phyloP scores from a whole-genome alignment of 2,797 vertebrate species.

The Siniperca obscura region DNA sequence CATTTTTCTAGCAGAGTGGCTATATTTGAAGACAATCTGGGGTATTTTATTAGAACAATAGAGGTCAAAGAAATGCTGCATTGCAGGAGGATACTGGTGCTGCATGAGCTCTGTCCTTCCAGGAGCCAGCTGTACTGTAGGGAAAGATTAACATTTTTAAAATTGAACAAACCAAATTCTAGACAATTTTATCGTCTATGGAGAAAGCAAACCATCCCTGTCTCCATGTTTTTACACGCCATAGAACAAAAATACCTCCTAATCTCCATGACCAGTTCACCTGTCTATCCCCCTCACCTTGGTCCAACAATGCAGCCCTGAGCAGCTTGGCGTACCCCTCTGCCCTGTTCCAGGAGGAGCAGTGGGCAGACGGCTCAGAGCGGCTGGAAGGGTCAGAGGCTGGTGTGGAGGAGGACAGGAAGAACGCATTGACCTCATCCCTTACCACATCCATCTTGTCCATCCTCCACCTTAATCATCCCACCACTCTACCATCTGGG shows the following conservation, averaged over 20 bases:
- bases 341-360: slow-evolving; percentile 42
- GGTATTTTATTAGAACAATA: slow-evolving; percentile 36
- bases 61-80: slow-evolving; percentile 66
- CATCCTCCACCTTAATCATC: slow-evolving; percentile 70
- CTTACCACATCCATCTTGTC: slow-evolving; percentile 72
- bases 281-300: slow-evolving; percentile 42
- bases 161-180: not conserved
- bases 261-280: slow-evolving; percentile 40
- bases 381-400: slow-evolving; percentile 56
- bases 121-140: not conserved
- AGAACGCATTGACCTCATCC: slow-evolving; percentile 69
- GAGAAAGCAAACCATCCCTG: slow-evolving; percentile 8
- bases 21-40: slow-evolving; percentile 28
- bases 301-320: slow-evolving; percentile 68
- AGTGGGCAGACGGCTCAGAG: slow-evolving; percentile 56
- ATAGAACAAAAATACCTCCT: slow-evolving; percentile 3
- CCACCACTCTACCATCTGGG: slow-evolving; percentile 56
- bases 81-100: slow-evolving; percentile 57
- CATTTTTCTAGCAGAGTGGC: slow-evolving; percentile 11
- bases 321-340: slow-evolving; percentile 68
- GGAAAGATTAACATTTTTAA: not conserved
- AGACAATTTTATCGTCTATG: not conserved
- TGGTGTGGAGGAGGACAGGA: slow-evolving; percentile 59
- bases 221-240: not conserved
- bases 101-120: slow-evolving; percentile 38